Base-by-base conservation (phyloP, 2,113 vertebrate genomes). In the Eulemur macaco region DNA sequence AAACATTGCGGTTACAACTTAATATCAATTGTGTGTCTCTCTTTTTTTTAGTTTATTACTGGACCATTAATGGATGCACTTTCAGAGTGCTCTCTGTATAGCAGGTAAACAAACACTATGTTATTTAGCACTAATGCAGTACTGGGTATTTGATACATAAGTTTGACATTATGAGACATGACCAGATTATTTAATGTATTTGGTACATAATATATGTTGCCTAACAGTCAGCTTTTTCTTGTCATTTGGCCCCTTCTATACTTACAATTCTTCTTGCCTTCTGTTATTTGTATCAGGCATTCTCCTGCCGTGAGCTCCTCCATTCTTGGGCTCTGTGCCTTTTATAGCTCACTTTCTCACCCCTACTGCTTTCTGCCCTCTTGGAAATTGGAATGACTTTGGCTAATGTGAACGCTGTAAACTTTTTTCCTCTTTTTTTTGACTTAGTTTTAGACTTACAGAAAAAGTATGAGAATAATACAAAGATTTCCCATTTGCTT, bases 11-110 rank as follows among this genome's bases (percentile, higher is more conserved):
- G 76, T 12, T 64, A 58, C 17, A 86, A 42, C 60, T 6, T 39
- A 82, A 21, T 21, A 5, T 78, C 25, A 34, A 5, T 94, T 86
- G 78, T 27, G 11, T 17, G 45, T 69, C 7, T 95, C 77, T 89
- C 78, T 8, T 96, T 97, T 92, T 86, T 94, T 74, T 77, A 98
- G 99, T 99, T 99, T 97, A 95, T 99, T 47, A 98, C 99, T 39
- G 99, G 99, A 50, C 99, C 99, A 0, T 98, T 99, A 92, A 99
- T 99, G 99, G 99, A 99, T 96, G 99, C 99, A 31, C 98, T 99
- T 60, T 99, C 99, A 63, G 99, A 99, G 98, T 99, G 99, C 47
- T 99, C 99, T 10, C 98, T 99, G 5, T 99, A 99, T 94, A 98
- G 98, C 98, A 99, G 99, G 99, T 99, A 97, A 98, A 94, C 20